Base-by-base conservation (phyloP, 1,140 invertebrate genomes). In the Elysia chlorotica region DNA sequence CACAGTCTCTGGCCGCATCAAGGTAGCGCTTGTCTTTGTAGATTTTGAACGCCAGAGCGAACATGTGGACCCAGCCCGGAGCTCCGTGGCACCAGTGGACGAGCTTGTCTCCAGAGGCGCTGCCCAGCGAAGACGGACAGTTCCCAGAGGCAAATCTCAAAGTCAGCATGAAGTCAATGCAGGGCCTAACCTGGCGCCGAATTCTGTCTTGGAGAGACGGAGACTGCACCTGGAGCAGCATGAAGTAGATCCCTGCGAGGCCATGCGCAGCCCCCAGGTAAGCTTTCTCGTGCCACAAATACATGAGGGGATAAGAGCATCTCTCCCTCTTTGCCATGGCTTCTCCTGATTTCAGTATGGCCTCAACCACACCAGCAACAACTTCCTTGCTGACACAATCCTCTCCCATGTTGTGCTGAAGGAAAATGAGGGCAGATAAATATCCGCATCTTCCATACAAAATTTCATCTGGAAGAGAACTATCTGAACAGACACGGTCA, bases 71-170 rank as follows among this genome's bases (percentile, higher is more conserved):
- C 87, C 94, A 93, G 23, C 95, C 96, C 57, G 96, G 94, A 28
- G 95, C 94, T 21, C 96, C 96, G 86, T 98, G 96, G 89, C 96
- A 98, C 96, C 96, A 98, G 78, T 98, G 96, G 1, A 98, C 92
- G 54, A 97, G 89, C 86, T 91, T 91, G 83, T 97, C 95, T n/a
- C 81, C 79, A 37, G 86, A 87, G 37, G 87, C 88, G 77, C 91
- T 93, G 21, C 90, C 91, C 0, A 93, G 65, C 0, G 95, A 96
- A 0, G 95, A 96, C 2, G 93, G 93, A 84, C 93, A 94, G 88
- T 97, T 97, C 2, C 93, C 93, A 19, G 93, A 93, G n/a, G 90
- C 84, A 85, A 90, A 93, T 79, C 89, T 77, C 19, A 87, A 68
- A 23, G 78, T 78, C 65, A 85, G 76, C 73, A 94, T 83, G 83